phyloP scores from a whole-genome alignment of 1,140 invertebrate species.

The Dryas iulia region DNA sequence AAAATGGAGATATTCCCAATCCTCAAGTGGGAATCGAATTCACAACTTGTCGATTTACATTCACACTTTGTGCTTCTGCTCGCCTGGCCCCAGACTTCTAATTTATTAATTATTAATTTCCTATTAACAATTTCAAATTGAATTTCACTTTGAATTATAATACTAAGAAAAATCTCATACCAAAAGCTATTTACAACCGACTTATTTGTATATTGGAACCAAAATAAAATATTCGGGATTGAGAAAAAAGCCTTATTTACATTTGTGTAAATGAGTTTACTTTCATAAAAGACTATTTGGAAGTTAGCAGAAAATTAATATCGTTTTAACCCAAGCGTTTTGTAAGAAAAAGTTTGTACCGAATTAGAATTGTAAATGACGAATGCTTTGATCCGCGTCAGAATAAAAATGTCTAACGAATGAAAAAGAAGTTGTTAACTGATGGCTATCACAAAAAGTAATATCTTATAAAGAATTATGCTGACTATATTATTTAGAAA shows the following conservation, averaged over 20 bases:
- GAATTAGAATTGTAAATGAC: constrained; percentile 30
- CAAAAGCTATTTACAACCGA: not conserved
- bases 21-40: too few species aligned
- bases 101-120: too few species aligned
- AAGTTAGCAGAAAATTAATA: constrained; percentile 18
- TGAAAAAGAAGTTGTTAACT: constrained; percentile 19
- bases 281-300: constrained; percentile 12
- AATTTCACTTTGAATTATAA: too few species aligned
- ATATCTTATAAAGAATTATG: constrained; percentile 9
- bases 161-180: not conserved
- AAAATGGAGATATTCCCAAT: too few species aligned
- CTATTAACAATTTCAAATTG: too few species aligned
- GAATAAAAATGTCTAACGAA: constrained; percentile 24
- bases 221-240: not conserved
- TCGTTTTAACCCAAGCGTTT: constrained; percentile 23
- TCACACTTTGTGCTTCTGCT: too few species aligned
- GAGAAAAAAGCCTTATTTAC: constrained; percentile 2
- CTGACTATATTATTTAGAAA: not conserved
- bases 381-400: constrained; percentile 23
- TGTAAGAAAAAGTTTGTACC: constrained; percentile 17
- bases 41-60: too few species aligned
- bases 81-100: too few species aligned
- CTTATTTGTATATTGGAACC: constrained; percentile 6
- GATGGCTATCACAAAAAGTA: constrained; percentile 11
- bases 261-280: constrained; percentile 13